Conservation (phyloP, 2,888 invertebrate genomes). For the Dynastes hyllus region DNA sequence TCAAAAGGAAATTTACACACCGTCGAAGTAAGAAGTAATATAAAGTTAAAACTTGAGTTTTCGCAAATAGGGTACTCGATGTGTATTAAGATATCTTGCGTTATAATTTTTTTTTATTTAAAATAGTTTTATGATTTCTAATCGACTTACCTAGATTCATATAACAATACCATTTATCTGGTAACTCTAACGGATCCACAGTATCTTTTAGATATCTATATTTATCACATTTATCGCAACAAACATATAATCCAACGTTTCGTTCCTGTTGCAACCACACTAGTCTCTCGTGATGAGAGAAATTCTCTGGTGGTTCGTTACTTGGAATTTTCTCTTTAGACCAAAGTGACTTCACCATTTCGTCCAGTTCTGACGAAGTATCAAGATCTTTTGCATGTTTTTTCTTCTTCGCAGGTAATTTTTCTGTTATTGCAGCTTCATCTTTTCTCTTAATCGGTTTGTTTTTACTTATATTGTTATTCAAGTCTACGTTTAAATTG, state of each 20-base stretch:
- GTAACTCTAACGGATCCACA: slow-evolving; percentile 76
- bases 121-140: too few relatives aligned
- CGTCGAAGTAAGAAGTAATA: too few relatives aligned
- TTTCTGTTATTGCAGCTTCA: background rate
- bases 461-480: slow-evolving; percentile 1
- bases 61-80: too few relatives aligned
- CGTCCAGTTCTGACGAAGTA: slow-evolving; percentile 9
- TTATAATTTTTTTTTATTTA: too few relatives aligned
- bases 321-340: background rate
- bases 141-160: slow-evolving; percentile 74
- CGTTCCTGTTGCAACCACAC: slow-evolving; percentile 73
- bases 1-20: too few relatives aligned
- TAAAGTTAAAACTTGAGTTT: too few relatives aligned
- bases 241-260: slow-evolving; percentile 74
- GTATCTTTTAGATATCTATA: slow-evolving; percentile 75
- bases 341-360: slow-evolving; percentile 25
- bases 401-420: background rate
- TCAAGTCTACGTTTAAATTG: background rate
- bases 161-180: slow-evolving; percentile 77
- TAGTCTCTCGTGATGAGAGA: slow-evolving; percentile 69
- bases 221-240: slow-evolving; percentile 76
- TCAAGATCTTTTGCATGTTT: background rate
- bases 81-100: too few relatives aligned
- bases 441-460: background rate
- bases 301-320: slow-evolving; percentile 47